Percentiles rank a stretch among this genome's conserved stretches.
Conservation (phyloP, 2,797 vertebrate genomes). For the Gila robusta region DNA sequence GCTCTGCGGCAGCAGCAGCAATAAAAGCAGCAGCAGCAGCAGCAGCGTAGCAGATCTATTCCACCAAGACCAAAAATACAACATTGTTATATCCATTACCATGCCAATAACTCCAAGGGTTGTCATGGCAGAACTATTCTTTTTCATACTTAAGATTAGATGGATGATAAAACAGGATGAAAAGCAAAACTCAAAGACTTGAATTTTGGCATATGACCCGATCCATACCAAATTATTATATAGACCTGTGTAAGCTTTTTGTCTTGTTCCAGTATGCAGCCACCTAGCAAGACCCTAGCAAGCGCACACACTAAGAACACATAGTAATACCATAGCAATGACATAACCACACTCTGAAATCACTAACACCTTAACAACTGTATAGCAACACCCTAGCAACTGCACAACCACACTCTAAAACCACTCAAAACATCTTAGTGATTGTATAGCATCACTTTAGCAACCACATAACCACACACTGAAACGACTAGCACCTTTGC, state of each 20-base stretch:
- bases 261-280: background rate
- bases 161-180: background rate
- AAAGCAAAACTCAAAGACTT: background rate
- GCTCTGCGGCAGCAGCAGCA: no score
- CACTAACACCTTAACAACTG: background rate
- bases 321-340: background rate
- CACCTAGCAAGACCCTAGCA: background rate
- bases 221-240: background rate
- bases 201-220: background rate
- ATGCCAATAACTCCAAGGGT: no score
- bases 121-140: background rate
- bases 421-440: background rate
- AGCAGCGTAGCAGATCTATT: no score
- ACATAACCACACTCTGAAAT: background rate
- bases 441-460: no score
- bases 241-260: background rate
- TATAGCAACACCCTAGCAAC: background rate
- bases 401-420: background rate
- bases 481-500: no score
- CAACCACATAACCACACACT: no score
- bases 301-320: background rate
- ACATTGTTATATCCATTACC: no score
- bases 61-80: no score
- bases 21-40: no score
- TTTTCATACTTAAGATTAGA: background rate